Evolutionary conservation across 2,113 vertebrate genomes (phyloP).

Genomic region (Crotalus tigris): DNA sequence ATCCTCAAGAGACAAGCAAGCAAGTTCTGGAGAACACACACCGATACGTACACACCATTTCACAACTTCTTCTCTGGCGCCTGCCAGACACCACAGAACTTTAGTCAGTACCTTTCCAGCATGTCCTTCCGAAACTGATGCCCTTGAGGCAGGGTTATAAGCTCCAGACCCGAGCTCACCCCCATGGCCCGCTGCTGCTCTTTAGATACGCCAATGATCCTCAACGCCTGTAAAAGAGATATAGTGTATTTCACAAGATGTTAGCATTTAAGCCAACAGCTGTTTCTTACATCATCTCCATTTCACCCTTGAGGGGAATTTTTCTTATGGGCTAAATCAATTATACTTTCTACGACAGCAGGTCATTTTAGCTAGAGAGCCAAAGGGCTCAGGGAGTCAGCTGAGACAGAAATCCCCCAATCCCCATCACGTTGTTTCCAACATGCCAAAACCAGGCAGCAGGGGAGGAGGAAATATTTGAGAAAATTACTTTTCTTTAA

Average conservation of each 20-base stretch:
- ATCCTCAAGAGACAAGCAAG: no score
- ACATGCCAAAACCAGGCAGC: not conserved
- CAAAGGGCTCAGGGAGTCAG: not conserved
- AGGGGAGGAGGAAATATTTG: not conserved
- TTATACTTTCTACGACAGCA: not conserved
- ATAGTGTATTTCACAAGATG: not conserved
- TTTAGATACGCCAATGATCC: conserved; percentile 74
- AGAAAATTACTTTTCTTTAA: not conserved
- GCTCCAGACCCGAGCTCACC: conserved; percentile 82
- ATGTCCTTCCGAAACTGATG: conserved; percentile 80
- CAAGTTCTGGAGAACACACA: not conserved
- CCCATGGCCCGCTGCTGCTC: conserved; percentile 79
- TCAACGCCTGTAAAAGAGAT: conserved; percentile 69
- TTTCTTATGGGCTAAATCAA: not conserved
- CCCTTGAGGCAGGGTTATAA: conserved; percentile 83
- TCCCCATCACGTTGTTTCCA: not conserved
- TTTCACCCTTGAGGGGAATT: not conserved
- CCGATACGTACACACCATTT: not conserved
- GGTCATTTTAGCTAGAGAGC: not conserved
- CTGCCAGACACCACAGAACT: not conserved
- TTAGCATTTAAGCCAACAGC: not conserved
- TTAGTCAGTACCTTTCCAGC: conserved; percentile 76
- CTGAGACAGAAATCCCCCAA: not conserved
- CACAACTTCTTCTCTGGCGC: not conserved
- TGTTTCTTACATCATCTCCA: not conserved